Base-by-base conservation (phyloP, 2,113 vertebrate genomes). In the Otus sunia region DNA sequence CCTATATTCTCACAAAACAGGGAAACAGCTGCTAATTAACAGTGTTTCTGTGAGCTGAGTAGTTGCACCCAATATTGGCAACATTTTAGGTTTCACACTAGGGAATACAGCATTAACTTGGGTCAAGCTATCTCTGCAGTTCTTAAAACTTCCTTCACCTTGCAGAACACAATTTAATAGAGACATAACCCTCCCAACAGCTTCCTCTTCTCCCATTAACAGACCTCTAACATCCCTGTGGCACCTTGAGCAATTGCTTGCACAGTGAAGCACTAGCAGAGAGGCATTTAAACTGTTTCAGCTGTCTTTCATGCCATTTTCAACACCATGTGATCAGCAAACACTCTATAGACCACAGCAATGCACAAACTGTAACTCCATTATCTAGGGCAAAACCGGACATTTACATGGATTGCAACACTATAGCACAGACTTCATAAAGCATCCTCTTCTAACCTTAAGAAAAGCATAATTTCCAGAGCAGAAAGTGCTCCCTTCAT, bases 401-500 rank as follows among this genome's bases (percentile, higher is more conserved):
- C 0, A 0, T 79, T 66, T 87, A 81, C 43, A 30, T 23, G 39
- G 53, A 71, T 45, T 84, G 49, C 56, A 85, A 59, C 60, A 75
- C 43, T 5, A 20, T 32, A 49, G 80, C 21, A 71, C 7, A 67
- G 79, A 78, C 58, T 88, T 93, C 85, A 69, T 45, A 87, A 94
- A 89, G 53, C 62, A 95, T 59, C 62, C 56, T 93, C 50, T 94
- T 79, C 52, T 76, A 89, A 91, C 58, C 69, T 91, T 69, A 91
- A 91, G 88, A 91, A 75, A 92, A 91, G 62, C 10, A 1, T 94
- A 37, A 95, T 96, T 97, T 94, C 80, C 86, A 85, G 66, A 91
- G 88, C 45, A 92, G 56, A 96, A 94, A 92, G 79, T 29, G 79
- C 60, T 96, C 60, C n/a, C 63, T 91, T 96, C 88, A 96, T 96